Conservation (phyloP, 2,113 vertebrate genomes). For the Spermophilus dauricus region DNA sequence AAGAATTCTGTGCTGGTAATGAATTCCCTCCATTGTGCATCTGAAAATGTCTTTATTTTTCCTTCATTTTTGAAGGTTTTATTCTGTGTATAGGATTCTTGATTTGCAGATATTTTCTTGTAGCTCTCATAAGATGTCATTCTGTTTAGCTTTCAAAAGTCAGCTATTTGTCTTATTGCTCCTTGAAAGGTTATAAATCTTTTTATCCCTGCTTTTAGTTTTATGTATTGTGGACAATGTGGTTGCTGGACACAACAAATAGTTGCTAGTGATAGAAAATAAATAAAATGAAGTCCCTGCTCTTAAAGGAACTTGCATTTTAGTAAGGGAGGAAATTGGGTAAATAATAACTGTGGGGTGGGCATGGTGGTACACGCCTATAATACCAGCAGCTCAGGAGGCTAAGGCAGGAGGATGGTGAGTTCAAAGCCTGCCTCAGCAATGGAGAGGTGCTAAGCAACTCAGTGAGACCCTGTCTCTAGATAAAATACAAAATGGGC, state of each 20-base stretch:
- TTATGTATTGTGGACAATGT: constrained; percentile 5
- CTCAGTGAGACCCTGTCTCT: too few relatives aligned
- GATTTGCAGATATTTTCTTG: background rate
- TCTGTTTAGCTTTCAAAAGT: constrained; percentile 23
- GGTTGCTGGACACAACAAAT: background rate
- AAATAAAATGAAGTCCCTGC: background rate
- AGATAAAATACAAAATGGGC: too few relatives aligned
- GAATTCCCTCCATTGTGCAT: background rate
- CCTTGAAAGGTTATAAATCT: background rate
- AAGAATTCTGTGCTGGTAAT: constrained; percentile 19
- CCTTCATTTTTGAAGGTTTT: background rate
- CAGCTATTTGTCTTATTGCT: background rate
- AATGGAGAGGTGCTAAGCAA: too few relatives aligned
- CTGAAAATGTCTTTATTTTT: constrained; percentile 50
- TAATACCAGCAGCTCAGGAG: too few relatives aligned
- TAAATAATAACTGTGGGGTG: background rate
- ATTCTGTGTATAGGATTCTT: background rate
- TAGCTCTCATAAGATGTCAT: background rate
- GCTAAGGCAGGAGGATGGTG: too few relatives aligned
- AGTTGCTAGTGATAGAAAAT: background rate
- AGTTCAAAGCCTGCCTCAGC: too few relatives aligned
- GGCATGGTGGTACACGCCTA: too few relatives aligned
- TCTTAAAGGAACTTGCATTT: background rate
- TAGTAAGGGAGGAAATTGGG: background rate
- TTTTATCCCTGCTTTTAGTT: constrained; percentile 20